phyloP scores from a whole-genome alignment of 2,113 vertebrate species.

The Ardeotis arabs region DNA sequence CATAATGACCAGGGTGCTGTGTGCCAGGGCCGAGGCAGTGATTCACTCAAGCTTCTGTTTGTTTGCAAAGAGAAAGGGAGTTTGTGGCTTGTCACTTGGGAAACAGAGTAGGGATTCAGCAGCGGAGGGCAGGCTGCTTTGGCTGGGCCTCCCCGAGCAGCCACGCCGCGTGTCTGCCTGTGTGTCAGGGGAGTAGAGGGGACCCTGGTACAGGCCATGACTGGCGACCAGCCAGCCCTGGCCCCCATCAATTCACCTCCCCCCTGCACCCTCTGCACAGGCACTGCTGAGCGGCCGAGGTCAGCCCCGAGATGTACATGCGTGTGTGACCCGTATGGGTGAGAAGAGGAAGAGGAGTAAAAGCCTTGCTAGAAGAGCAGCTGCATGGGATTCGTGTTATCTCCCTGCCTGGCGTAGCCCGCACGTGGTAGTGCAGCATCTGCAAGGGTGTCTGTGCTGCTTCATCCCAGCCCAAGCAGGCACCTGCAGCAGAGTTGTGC shows the following conservation, averaged over 20 bases:
- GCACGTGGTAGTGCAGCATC: neutral
- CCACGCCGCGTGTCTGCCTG: neutral
- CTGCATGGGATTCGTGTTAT: neutral
- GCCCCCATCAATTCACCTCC: neutral
- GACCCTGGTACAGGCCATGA: conserved; percentile 64
- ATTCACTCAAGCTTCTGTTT: conserved; percentile 74
- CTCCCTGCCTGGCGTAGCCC: neutral
- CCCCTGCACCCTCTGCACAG: neutral
- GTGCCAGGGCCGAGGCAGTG: conserved; percentile 13
- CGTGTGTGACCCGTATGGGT: accelerated
- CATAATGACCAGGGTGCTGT: neutral
- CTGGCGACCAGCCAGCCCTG: neutral
- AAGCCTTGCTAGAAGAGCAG: neutral
- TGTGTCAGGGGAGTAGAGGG: conserved; percentile 23
- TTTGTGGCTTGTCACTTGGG: conserved; percentile 65
- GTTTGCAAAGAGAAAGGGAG: conserved; percentile 77
- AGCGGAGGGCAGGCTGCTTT: neutral
- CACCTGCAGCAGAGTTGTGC: neutral
- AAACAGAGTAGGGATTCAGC: conserved; percentile 79
- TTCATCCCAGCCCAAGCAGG: neutral
- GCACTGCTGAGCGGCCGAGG: accelerated
- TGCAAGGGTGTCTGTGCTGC: neutral
- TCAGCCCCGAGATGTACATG: neutral
- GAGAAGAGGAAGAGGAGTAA: neutral
- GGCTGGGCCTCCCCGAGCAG: neutral